These are phyloP conservation scores for Antheraea mylitta DNA, from an alignment of 1,140 invertebrate genomes.

Conservation along the genomic window DNA sequence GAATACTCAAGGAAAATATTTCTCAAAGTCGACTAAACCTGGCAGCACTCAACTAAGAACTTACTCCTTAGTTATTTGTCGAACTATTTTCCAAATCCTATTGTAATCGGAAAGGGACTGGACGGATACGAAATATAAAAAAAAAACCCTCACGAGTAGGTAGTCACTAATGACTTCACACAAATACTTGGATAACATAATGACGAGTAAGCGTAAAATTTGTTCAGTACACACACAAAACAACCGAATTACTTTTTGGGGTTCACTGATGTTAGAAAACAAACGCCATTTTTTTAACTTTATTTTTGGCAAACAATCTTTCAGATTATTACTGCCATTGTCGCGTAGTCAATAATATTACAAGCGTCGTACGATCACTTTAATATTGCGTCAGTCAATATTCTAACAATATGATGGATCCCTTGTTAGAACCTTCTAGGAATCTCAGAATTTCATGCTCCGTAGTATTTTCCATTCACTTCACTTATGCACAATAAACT, in stretches of 20 bases:
- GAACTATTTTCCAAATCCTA: constrained; percentile 12
- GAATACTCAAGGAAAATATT: not conserved
- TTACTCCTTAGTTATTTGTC: constrained; percentile 12
- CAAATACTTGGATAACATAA: constrained; percentile 41
- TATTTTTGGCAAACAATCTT: too few relatives aligned
- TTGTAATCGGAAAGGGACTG: constrained; percentile 15
- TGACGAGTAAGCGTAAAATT: constrained; percentile 50
- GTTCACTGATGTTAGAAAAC: constrained; percentile 8
- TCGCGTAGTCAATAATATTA: too few relatives aligned
- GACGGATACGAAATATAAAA: constrained; percentile 25
- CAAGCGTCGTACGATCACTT: too few relatives aligned
- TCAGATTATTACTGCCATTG: too few relatives aligned
- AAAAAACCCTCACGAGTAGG: constrained; percentile 30
- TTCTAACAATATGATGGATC: too few relatives aligned
- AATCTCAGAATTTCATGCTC: too few relatives aligned
- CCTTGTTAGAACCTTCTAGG: too few relatives aligned
- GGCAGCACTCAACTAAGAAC: not conserved
- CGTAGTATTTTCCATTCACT: too few relatives aligned
- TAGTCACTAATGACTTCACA: constrained; percentile 42
- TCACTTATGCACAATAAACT: too few relatives aligned
- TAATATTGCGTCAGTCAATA: too few relatives aligned
- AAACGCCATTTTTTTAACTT: not conserved
- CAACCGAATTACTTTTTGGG: constrained; percentile 20
- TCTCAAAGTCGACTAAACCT: not conserved
- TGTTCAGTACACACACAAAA: constrained; percentile 31